These are phyloP conservation scores for Heliothis virescens DNA, from an alignment of 1,140 invertebrate genomes.

Conservation along the genomic window DNA sequence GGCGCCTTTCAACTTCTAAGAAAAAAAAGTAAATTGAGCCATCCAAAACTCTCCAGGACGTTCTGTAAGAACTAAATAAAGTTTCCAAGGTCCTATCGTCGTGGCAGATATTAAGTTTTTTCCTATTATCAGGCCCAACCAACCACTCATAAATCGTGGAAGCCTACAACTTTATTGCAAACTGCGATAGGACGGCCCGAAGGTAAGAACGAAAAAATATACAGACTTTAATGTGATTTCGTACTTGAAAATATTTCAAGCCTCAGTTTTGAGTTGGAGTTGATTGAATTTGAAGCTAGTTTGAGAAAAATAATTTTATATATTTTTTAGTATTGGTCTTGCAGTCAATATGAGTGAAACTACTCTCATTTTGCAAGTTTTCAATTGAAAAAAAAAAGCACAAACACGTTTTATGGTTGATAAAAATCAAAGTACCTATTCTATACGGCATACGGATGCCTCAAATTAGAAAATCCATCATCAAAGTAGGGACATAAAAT, in stretches of 20 bases:
- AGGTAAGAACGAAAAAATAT: slow-evolving; percentile 21
- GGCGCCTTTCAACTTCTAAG: neutral
- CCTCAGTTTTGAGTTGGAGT: neutral
- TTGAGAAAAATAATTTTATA: too few relatives aligned
- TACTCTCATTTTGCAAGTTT: neutral
- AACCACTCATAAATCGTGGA: slow-evolving; percentile 68
- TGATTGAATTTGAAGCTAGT: neutral
- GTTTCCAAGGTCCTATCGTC: slow-evolving; percentile 54
- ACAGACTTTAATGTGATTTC: neutral
- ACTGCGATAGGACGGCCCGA: slow-evolving; percentile 50
- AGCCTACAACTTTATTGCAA: slow-evolving; percentile 68
- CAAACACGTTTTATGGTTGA: too few relatives aligned
- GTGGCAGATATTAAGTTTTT: slow-evolving; percentile 69
- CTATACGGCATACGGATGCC: neutral
- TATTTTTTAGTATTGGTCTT: neutral
- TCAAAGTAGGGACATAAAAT: slow-evolving; percentile 5
- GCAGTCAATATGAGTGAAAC: too few relatives aligned
- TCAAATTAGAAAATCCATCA: neutral
- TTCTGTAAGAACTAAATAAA: slow-evolving; percentile 47
- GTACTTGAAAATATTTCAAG: slow-evolving; percentile 3
- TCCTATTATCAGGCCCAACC: slow-evolving; percentile 60
- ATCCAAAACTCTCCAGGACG: neutral
- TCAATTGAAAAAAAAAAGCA: too few relatives aligned
- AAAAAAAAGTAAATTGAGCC: neutral
- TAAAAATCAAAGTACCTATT: neutral